Percentiles rank a stretch among this genome's conserved stretches.
Conservation (phyloP, 1,140 invertebrate genomes). For the Drosophila trapezifrons region DNA sequence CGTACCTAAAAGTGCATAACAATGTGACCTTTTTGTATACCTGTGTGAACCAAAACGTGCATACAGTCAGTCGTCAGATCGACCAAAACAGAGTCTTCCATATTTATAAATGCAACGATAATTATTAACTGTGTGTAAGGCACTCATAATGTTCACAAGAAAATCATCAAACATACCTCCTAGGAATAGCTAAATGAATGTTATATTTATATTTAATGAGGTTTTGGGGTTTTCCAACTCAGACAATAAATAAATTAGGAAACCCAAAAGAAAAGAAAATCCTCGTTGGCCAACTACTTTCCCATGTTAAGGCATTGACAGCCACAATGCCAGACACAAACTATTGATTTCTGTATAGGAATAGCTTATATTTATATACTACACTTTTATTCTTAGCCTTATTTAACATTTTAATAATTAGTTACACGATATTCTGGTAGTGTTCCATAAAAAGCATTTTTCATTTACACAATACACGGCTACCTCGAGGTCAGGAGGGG, state of each 20-base stretch:
- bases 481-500: slow-evolving; percentile 16
- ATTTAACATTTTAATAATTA: slow-evolving; percentile 9
- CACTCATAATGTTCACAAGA: slow-evolving; percentile 23
- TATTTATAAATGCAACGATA: slow-evolving; percentile 53
- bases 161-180: slow-evolving; percentile 38
- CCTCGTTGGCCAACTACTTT: slow-evolving; percentile 15
- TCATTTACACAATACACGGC: slow-evolving; percentile 9
- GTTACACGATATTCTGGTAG: slow-evolving; percentile 21
- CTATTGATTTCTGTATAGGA: slow-evolving; percentile 3
- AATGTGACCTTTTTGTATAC: slow-evolving; percentile 78
- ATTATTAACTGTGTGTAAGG: slow-evolving; percentile 31
- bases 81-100: slow-evolving; percentile 66
- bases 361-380: too few species aligned
- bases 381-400: too few species aligned
- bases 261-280: not conserved
- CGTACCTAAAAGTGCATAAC: slow-evolving; percentile 73
- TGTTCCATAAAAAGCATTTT: slow-evolving; percentile 4
- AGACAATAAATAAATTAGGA: slow-evolving; percentile 25
- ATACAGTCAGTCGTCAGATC: slow-evolving; percentile 17
- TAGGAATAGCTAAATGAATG: slow-evolving; percentile 34
- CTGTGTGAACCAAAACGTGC: slow-evolving; percentile 43
- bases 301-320: slow-evolving; percentile 28
- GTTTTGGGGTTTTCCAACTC: slow-evolving; percentile 15
- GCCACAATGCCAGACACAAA: slow-evolving; percentile 31
- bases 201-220: slow-evolving; percentile 36